Evolutionary conservation across 2,113 vertebrate genomes (phyloP).

Genomic region (Alexandromys fortis): DNA sequence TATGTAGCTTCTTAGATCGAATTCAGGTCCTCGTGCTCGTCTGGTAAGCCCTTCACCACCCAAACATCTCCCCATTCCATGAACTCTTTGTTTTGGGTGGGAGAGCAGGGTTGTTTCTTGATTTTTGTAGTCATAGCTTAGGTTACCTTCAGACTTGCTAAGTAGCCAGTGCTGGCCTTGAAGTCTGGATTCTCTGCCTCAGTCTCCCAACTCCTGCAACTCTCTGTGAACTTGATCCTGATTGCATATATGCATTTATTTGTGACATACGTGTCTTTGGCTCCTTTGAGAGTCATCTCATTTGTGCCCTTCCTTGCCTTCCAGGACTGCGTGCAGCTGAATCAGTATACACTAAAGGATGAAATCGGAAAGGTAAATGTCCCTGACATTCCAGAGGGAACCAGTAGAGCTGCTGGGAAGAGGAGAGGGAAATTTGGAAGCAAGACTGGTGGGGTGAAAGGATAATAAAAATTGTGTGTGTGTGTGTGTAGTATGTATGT

Average conservation of each 20-base stretch:
- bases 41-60: neutral
- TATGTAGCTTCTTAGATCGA: neutral
- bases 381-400: neutral
- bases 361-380: slow-evolving; percentile 97
- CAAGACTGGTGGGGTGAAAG: neutral
- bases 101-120: no score
- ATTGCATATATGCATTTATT: neutral
- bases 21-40: neutral
- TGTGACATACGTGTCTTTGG: neutral
- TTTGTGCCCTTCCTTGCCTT: slow-evolving; percentile 30
- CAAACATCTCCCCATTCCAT: neutral
- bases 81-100: no score
- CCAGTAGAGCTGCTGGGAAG: fast-evolving
- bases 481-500: neutral
- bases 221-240: neutral
- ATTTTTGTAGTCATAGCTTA: neutral
- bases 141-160: neutral
- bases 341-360: slow-evolving; percentile 98
- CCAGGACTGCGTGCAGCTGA: slow-evolving; percentile 98
- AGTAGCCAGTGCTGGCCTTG: neutral
- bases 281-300: neutral
- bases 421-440: neutral
- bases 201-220: neutral
- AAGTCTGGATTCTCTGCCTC: neutral
- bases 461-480: no score